Conservation (phyloP, 2,797 vertebrate species). For the Macropodus opercularis region DNA sequence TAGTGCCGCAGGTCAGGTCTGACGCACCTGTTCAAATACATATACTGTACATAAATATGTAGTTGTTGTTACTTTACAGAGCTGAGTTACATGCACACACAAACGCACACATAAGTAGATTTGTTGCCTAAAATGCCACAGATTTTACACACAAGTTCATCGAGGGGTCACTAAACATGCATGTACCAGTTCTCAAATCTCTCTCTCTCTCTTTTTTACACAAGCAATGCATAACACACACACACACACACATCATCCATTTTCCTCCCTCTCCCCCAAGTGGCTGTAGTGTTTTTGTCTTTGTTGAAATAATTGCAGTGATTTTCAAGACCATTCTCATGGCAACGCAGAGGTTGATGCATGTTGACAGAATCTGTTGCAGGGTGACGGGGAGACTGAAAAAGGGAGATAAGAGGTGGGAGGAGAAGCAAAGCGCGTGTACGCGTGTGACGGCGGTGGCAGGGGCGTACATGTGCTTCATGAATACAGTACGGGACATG, state of each 20-base stretch:
- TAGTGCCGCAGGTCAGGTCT: slow-evolving; percentile 32
- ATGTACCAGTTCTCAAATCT: slow-evolving; percentile 18
- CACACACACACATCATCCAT: slow-evolving; percentile 8
- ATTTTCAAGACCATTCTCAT: slow-evolving; percentile 72
- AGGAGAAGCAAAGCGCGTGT: slow-evolving; percentile 48
- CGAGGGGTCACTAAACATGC: slow-evolving; percentile 59
- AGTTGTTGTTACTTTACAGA: too few species aligned
- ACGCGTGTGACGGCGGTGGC: background rate
- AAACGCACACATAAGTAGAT: slow-evolving; percentile 6
- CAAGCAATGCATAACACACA: slow-evolving; percentile 5
- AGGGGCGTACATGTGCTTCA: slow-evolving; percentile 38
- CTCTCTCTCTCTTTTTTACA: slow-evolving; percentile 14
- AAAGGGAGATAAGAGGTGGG: slow-evolving; percentile 75
- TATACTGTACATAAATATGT: too few species aligned
- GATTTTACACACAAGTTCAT: slow-evolving; percentile 58
- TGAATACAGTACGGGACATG: slow-evolving; percentile 62
- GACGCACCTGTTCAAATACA: slow-evolving; percentile 45
- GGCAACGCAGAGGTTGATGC: slow-evolving; percentile 74
- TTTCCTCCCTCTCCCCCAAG: slow-evolving; percentile 35
- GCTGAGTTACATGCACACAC: slow-evolving; percentile 1
- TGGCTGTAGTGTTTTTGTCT: slow-evolving; percentile 70
- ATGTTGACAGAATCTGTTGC: slow-evolving; percentile 79
- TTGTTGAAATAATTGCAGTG: slow-evolving; percentile 76
- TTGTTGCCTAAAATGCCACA: slow-evolving; percentile 11
- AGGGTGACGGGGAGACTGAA: slow-evolving; percentile 68